Base-by-base conservation (phyloP, 2,113 vertebrate species). In the Montifringilla adamsi region DNA sequence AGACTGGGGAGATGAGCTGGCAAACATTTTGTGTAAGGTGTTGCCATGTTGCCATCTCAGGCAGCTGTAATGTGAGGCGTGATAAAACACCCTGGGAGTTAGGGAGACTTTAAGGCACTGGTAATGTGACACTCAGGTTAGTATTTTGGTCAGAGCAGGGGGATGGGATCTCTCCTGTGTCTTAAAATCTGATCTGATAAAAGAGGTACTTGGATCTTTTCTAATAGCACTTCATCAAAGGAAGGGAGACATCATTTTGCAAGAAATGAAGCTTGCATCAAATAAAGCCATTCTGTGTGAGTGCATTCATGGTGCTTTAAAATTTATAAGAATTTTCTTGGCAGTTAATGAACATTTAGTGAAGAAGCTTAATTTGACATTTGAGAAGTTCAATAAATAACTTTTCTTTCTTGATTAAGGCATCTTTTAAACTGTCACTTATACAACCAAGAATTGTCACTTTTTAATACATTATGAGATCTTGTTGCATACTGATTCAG, bases 341-440 rank as follows among this genome's bases (percentile, higher is more conserved):
- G 39, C 78, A 86, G 74, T 91, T 93, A 95, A 74, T 81, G 66
- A 88, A 55, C 30, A 3, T 87, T 76, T 95, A 85, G 90, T 60
- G 87, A 84, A 87, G 89, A 63, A n/a, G 35, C 66, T 66, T 84
- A 93, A 91, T 75, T 69, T 87, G 95, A 89, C 83, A 91, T 82
- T 94, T 92, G 89, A 70, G 44, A 77, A 91, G 64, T 84, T 76
- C 79, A 70, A 68, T 80, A 95, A 97, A 87, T 87, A 78, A 66
- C 82, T 76, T 33, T 72, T 72, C 47, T 59, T 64, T 89, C 72
- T 92, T 94, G 80, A 94, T 94, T 96, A 96, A 93, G 77, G 39
- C 55, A 50, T 88, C 59, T 83, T 92, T 72, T 88, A 90, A 81
- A 26, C 78, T 96, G 63, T 93, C 85, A 82, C 23, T 94, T 95